These are phyloP conservation scores for Subacronicta megacephala DNA, from an alignment of 2,888 invertebrate species.

Conservation along the genomic window DNA sequence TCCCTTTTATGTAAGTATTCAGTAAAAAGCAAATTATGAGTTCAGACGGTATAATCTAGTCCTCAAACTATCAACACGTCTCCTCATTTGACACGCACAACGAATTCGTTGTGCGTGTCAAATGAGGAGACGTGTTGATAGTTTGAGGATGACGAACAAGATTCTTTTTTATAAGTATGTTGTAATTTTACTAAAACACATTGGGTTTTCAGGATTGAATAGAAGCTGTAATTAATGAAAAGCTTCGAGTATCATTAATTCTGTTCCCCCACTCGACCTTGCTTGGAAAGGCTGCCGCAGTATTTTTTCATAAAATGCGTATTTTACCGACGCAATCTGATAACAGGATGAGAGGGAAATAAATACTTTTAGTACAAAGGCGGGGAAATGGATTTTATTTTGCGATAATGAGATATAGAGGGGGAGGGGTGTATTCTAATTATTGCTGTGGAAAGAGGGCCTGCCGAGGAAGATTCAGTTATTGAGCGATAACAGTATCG, in stretches of 20 bases:
- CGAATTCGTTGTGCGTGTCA: no score
- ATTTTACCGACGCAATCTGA: conserved; percentile 23
- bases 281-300: conserved; percentile 12
- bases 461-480: conserved; percentile 5
- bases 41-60: no score
- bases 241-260: conserved; percentile 1
- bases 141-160: no score
- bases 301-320: conserved; percentile 18
- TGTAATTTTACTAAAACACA: no score
- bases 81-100: no score
- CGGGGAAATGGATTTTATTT: conserved; percentile 28
- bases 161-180: no score
- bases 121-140: no score
- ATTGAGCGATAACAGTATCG: neutral
- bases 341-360: conserved; percentile 21
- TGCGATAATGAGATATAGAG: conserved; percentile 32
- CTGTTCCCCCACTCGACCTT: conserved; percentile 2
- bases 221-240: neutral
- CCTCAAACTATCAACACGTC: no score
- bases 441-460: conserved; percentile 8
- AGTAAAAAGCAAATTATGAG: no score
- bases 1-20: no score
- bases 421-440: conserved; percentile 23
- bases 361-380: conserved; percentile 25
- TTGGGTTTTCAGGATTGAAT: neutral